These are phyloP conservation scores for Falco punctatus DNA, from an alignment of 2,113 vertebrate genomes.

Conservation along the genomic window DNA sequence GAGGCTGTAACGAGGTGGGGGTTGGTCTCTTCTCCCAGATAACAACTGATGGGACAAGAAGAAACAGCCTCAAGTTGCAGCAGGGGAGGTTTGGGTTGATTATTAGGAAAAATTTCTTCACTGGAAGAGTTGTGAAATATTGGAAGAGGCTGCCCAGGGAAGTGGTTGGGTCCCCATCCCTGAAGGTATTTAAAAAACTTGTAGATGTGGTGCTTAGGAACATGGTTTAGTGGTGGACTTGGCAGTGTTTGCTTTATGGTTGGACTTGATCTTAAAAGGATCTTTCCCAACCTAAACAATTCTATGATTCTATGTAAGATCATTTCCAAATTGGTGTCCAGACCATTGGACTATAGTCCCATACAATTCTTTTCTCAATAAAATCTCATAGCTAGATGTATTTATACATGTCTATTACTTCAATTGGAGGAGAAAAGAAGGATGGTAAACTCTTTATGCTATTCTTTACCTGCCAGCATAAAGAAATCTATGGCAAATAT, in stretches of 20 bases:
- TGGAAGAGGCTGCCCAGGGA: too few species aligned
- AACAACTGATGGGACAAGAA: neutral
- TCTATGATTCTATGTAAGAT: neutral
- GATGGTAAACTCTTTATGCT: neutral
- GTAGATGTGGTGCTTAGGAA: too few species aligned
- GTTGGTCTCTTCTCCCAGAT: too few species aligned
- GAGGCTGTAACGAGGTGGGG: too few species aligned
- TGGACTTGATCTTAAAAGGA: too few species aligned
- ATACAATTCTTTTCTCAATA: neutral
- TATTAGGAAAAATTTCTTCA: neutral
- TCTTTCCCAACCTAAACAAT: too few species aligned
- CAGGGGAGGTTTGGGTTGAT: neutral
- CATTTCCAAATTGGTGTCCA: neutral
- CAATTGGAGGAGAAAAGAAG: neutral
- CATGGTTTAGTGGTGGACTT: too few species aligned
- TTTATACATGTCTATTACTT: neutral
- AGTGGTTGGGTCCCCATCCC: too few species aligned
- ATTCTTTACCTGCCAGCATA: neutral
- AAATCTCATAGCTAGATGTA: neutral
- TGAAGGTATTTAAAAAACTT: too few species aligned
- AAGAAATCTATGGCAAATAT: neutral
- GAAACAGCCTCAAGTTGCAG: neutral
- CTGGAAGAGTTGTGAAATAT: neutral
- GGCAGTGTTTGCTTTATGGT: too few species aligned
- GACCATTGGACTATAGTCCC: neutral